Percentiles rank a stretch among this genome's conserved stretches.
Evolutionary conservation across 2,888 invertebrate species (phyloP).

Genomic region (Leptopilina syphax): DNA sequence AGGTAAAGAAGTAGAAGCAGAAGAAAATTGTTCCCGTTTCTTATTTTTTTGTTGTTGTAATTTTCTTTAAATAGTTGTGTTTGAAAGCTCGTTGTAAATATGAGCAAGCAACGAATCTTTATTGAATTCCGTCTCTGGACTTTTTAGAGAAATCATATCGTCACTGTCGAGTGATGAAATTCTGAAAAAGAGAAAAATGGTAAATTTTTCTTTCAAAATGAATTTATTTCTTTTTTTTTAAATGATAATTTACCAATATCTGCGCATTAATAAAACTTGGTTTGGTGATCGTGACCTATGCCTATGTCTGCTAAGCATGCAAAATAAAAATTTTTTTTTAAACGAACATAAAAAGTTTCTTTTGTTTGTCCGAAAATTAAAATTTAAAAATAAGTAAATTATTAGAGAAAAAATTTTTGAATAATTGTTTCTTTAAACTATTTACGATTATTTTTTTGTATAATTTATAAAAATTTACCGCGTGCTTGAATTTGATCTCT

Average conservation of each 20-base stretch:
- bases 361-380: too few relatives aligned
- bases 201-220: too few relatives aligned
- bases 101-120: slow-evolving; percentile 68
- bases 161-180: slow-evolving; percentile 63
- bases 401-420: too few relatives aligned
- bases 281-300: slow-evolving; percentile 64
- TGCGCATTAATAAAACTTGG: slow-evolving; percentile 40
- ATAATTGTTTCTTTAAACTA: not conserved
- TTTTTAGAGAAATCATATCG: slow-evolving; percentile 68
- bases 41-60: not conserved
- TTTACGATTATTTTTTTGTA: slow-evolving; percentile 4
- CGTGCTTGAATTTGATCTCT: slow-evolving; percentile 65
- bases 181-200: slow-evolving; percentile 60
- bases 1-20: slow-evolving; percentile 36
- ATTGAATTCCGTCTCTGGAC: slow-evolving; percentile 64
- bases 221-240: not conserved
- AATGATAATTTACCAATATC: slow-evolving; percentile 64
- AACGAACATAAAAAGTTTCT: slow-evolving; percentile 23
- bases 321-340: slow-evolving; percentile 56
- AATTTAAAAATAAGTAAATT: too few relatives aligned
- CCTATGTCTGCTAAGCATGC: slow-evolving; percentile 69
- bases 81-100: slow-evolving; percentile 73
- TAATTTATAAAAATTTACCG: slow-evolving; percentile 61
- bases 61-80: slow-evolving; percentile 68
- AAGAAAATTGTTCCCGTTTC: slow-evolving; percentile 37